Percentiles rank a stretch among this genome's conserved stretches.
Conservation (phyloP, 2,113 vertebrate genomes). For the Amblyornis subalaris region DNA sequence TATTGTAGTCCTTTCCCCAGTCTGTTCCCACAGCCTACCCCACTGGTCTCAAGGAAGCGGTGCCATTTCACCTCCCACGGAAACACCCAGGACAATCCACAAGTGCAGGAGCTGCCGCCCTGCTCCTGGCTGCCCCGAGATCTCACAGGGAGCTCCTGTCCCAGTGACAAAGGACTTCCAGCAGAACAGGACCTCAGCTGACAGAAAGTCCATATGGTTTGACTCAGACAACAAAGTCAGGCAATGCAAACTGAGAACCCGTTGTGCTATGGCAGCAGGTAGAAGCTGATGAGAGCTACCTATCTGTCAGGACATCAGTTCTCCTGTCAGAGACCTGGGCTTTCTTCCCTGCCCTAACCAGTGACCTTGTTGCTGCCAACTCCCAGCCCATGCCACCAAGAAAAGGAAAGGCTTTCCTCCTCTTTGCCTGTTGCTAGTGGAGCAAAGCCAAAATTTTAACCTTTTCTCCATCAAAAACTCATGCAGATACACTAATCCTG, state of each 20-base stretch:
- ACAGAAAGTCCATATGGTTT: fast-evolving
- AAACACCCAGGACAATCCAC: neutral
- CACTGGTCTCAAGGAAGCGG: neutral
- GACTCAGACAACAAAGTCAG: neutral
- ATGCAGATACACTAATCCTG: neutral
- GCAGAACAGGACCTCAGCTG: neutral
- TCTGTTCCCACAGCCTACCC: neutral
- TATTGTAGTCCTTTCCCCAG: neutral
- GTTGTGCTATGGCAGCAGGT: neutral
- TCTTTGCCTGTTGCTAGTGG: neutral
- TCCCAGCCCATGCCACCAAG: neutral
- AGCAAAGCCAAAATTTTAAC: neutral
- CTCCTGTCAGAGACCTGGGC: neutral
- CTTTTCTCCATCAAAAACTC: neutral
- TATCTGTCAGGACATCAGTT: fast-evolving
- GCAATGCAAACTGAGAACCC: neutral
- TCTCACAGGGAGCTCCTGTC: neutral
- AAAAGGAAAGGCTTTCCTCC: neutral
- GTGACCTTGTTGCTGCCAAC: neutral
- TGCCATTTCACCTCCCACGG: neutral
- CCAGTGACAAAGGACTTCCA: neutral
- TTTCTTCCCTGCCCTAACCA: neutral
- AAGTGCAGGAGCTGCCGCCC: neutral
- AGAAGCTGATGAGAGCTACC: neutral
- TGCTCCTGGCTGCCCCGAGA: neutral